Evolutionary conservation across 1,140 invertebrate species (phyloP).

Genomic region (Mycetomoellerius zeteki): DNA sequence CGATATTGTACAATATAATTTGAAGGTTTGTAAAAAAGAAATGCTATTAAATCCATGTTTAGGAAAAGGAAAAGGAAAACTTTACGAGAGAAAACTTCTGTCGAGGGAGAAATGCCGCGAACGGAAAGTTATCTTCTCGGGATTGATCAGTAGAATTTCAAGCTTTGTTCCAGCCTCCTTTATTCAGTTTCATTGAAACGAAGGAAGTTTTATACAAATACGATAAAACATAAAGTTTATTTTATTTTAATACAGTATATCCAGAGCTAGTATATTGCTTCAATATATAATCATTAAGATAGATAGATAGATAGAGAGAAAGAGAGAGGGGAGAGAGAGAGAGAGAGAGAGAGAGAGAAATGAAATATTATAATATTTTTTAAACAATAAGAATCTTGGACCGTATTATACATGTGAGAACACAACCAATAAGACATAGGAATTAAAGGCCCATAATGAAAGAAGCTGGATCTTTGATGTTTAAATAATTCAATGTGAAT

Average conservation of each 20-base stretch:
- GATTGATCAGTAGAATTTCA: constrained; percentile 56
- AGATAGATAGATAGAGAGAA: no score
- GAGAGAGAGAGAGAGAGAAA: no score
- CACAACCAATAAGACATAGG: no score
- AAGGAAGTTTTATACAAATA: constrained; percentile 42
- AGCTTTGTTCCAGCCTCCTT: constrained; percentile 10
- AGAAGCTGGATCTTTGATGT: no score
- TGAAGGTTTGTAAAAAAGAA: constrained; percentile 25
- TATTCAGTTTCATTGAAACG: constrained; percentile 18
- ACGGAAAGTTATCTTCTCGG: constrained; percentile 66
- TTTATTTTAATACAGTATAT: neutral
- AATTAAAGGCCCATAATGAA: no score
- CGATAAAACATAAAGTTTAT: neutral
- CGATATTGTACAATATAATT: constrained; percentile 37
- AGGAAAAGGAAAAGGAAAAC: neutral
- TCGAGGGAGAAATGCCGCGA: constrained; percentile 23
- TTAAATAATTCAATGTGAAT: no score
- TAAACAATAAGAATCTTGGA: neutral
- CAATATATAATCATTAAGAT: neutral
- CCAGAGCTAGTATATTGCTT: neutral
- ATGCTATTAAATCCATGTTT: constrained; percentile 25
- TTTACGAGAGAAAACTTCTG: constrained; percentile 49
- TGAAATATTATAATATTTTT: neutral
- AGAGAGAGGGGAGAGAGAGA: no score
- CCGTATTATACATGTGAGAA: no score